Conservation (phyloP, 2,797 vertebrate genomes). For the Zalophus californianus region DNA sequence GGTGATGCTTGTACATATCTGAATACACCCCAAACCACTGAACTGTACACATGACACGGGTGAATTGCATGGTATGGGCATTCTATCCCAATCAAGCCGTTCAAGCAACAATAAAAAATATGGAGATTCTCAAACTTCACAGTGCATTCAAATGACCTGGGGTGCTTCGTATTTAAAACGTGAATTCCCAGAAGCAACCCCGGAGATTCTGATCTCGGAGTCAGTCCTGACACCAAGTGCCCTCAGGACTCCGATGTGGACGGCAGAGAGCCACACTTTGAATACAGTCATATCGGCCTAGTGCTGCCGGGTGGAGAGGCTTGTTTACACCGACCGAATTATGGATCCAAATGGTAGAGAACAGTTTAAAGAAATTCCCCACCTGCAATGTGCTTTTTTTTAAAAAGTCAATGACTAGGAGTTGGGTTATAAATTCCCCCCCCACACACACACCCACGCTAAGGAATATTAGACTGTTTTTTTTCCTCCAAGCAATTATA, state of each 20-base stretch:
- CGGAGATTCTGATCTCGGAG: not conserved
- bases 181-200: not conserved
- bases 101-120: not conserved
- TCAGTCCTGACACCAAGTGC: not conserved
- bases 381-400: not conserved
- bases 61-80: not conserved
- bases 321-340: not conserved
- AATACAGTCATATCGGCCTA: rapidly evolving
- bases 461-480: not conserved
- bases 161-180: not conserved
- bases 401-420: not conserved
- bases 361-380: not conserved
- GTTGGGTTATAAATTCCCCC: not conserved
- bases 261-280: not conserved
- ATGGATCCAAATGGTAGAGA: not conserved
- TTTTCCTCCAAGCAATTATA: not conserved
- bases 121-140: not conserved
- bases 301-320: not conserved
- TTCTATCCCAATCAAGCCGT: not conserved
- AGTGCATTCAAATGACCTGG: not conserved
- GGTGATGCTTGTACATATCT: not conserved
- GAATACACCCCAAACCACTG: not conserved
- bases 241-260: not conserved
- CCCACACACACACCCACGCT: not conserved
- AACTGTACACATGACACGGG: not conserved